Evolutionary conservation across 1,140 invertebrate genomes (phyloP).

Genomic region (Euwallacea similis): DNA sequence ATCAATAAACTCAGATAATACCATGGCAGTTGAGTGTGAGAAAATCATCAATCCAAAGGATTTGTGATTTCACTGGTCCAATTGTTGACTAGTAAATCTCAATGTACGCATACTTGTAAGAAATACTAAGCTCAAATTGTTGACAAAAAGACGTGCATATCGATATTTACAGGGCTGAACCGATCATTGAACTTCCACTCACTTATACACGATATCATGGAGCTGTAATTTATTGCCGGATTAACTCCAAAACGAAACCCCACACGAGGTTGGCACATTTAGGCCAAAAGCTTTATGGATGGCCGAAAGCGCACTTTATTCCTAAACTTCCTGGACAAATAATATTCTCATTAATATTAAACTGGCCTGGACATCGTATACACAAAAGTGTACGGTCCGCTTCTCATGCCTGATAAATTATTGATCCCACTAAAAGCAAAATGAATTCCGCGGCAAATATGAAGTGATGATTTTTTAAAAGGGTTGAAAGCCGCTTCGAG

Average conservation of each 20-base stretch:
- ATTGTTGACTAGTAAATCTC: neutral
- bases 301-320: neutral
- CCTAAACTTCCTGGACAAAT: conserved; percentile 5
- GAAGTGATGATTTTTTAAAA: conserved; percentile 5
- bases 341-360: conserved; percentile 10
- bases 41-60: conserved; percentile 9
- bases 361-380: neutral
- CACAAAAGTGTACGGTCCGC: neutral
- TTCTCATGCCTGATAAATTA: neutral
- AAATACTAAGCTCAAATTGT: neutral
- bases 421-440: conserved; percentile 10
- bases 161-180: neutral
- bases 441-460: conserved; percentile 1
- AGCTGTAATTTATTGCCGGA: neutral
- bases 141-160: neutral
- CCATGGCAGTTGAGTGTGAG: neutral
- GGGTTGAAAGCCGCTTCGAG: neutral
- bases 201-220: neutral
- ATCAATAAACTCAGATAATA: conserved; percentile 18
- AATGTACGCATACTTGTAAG: neutral
- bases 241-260: neutral
- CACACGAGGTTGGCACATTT: neutral
- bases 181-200: conserved; percentile 1
- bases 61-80: conserved; percentile 5
- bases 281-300: neutral